Evolutionary conservation across 2,797 vertebrate species (phyloP), one percentile per base, ranked within the genome.

Genomic region (Acridotheres tristis): DNA sequence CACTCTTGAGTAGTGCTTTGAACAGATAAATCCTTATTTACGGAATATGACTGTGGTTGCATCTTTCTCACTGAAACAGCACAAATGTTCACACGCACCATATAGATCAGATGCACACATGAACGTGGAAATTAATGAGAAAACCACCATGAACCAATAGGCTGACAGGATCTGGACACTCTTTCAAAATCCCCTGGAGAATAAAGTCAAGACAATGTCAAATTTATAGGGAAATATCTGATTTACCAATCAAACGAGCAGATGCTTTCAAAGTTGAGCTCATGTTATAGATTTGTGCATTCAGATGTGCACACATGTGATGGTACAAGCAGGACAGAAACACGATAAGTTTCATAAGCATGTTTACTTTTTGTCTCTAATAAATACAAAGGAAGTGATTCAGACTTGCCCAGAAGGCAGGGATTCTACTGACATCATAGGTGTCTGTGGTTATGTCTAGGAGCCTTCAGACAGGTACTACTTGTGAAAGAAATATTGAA

Each of bases 331-430:
- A 48, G 29, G 36, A 84, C 0, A 6, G 42, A 94, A 85, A 68
- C 16, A 51, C 0, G 0, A 0, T 72, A 72, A 88, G 51, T 68
- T 62, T 71, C 43, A 32, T 73, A 42, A 89, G 34, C 63, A 10
- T 79, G 29, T 85, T 95, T 85, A 77, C 34, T 45, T 77, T 92
- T 59, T 36, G 47, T 61, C 62, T 78, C 58, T 29, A 50, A 59
- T 48, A 89, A 90, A 78, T 43, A 81, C 69, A 73, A 92, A 86
- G 81, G 77, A 94, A 93, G 53, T 25, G 50, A 89, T 82, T 93
- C 68, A 85, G 81, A 80, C 67, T 82, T 90, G 89, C 84, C 75
- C 87, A 89, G 82, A 76, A 87, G 63, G 72, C 78, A 91, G 51
- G n/a, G 38, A 82, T 83, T 88, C 78, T 63, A 23, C 67, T 71